Percentiles rank a stretch among this genome's conserved stretches.
Evolutionary conservation across 2,888 invertebrate species (phyloP).

Genomic region (Taphrorychus bicolor): DNA sequence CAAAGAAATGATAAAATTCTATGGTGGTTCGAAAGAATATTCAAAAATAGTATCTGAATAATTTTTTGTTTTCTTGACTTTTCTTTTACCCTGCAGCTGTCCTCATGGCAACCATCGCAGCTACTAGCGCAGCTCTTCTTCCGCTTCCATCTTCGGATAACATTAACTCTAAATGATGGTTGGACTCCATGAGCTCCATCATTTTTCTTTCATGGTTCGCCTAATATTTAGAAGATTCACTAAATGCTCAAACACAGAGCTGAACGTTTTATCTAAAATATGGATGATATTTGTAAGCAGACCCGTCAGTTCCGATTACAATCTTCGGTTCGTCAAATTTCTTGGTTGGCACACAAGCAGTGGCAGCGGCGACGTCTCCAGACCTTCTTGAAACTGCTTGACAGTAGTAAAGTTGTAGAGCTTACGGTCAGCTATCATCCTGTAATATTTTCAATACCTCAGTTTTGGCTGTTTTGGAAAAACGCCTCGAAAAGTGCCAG

Average conservation of each 20-base stretch:
- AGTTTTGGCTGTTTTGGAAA: too few species aligned
- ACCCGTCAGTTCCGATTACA: slow-evolving; percentile 96
- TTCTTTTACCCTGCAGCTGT: not conserved
- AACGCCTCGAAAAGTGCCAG: too few species aligned
- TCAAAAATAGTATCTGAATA: too few species aligned
- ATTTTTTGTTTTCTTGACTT: too few species aligned
- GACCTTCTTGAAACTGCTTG: slow-evolving; percentile 91
- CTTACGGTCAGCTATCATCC: too few species aligned
- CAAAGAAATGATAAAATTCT: too few species aligned
- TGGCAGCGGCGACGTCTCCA: slow-evolving; percentile 91
- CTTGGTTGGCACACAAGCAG: slow-evolving; percentile 86
- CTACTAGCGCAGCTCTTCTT: slow-evolving; percentile 92
- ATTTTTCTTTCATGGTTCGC: slow-evolving; percentile 60
- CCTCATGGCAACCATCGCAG: slow-evolving; percentile 76
- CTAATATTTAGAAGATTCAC: too few species aligned
- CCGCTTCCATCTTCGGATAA: slow-evolving; percentile 96
- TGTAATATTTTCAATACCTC: too few species aligned
- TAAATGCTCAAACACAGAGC: too few species aligned
- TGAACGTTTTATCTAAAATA: slow-evolving; percentile 67
- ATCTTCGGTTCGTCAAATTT: slow-evolving; percentile 88
- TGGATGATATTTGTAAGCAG: slow-evolving; percentile 96
- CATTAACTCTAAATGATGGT: slow-evolving; percentile 79
- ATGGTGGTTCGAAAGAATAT: too few species aligned
- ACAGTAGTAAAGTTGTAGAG: too few species aligned
- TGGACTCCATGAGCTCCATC: slow-evolving; percentile 44